phyloP scores from a whole-genome alignment of 1,140 invertebrate genomes.

The Ceratitis capitata region DNA sequence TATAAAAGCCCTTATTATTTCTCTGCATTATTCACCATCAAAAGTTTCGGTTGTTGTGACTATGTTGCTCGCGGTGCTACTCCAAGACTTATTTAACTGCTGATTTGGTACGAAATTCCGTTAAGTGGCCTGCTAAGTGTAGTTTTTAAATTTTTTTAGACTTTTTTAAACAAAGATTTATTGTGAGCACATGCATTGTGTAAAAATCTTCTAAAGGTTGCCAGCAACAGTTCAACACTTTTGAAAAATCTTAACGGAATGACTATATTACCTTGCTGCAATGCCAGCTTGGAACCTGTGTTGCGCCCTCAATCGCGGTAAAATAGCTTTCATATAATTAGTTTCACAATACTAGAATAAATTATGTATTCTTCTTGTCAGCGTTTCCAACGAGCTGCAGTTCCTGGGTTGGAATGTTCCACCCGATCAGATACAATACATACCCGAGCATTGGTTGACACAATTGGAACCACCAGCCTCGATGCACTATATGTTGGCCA shows the following conservation, averaged over 20 bases:
- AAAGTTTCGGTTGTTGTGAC: neutral
- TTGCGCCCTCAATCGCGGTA: constrained; percentile 52
- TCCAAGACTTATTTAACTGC: constrained; percentile 16
- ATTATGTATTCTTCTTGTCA: neutral
- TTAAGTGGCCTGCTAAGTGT: neutral
- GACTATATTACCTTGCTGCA: constrained; percentile 50
- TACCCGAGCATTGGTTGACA: constrained; percentile 85
- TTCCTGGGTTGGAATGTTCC: constrained; percentile 82
- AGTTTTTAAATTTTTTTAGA: neutral
- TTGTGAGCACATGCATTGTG: neutral
- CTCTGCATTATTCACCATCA: neutral
- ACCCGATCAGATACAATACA: constrained; percentile 76
- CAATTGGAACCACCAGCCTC: constrained; percentile 83
- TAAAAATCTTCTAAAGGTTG: neutral
- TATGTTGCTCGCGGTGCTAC: neutral
- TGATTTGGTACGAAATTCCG: neutral
- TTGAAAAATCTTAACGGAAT: neutral
- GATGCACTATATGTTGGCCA: constrained; percentile 82
- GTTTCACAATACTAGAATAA: neutral
- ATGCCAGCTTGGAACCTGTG: constrained; percentile 52
- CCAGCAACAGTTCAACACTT: neutral
- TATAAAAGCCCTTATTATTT: constrained; percentile 14
- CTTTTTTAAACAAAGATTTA: neutral
- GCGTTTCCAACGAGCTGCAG: constrained; percentile 58
- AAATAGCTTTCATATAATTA: constrained; percentile 22